Percentiles rank a stretch among this genome's conserved stretches.
These are phyloP conservation scores for Dendrocincla tyrannina DNA, from an alignment of 2,797 vertebrate species.

Conservation along the genomic window DNA sequence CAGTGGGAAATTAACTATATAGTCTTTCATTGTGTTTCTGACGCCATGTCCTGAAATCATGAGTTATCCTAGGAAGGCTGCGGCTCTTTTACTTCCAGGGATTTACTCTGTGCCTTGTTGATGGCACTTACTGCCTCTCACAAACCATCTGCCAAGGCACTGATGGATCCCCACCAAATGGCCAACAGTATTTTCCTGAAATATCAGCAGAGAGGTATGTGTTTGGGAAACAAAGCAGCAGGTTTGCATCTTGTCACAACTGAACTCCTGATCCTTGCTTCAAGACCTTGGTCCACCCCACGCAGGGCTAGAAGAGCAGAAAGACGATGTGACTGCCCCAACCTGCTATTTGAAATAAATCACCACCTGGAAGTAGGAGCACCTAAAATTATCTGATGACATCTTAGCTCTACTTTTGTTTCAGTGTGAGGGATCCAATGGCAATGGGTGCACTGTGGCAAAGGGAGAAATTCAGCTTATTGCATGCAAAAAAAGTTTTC, in stretches of 20 bases:
- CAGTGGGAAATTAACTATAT: neutral
- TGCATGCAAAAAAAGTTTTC: neutral
- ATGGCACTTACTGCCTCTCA: neutral
- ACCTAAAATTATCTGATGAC: neutral
- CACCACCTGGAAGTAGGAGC: neutral
- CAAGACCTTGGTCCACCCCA: neutral
- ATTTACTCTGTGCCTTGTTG: neutral
- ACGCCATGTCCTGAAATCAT: neutral
- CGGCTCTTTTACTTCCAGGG: neutral
- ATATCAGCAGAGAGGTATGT: neutral
- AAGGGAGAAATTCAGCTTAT: neutral
- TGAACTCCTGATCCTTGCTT: neutral
- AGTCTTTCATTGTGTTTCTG: neutral
- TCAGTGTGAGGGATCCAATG: rapidly evolving
- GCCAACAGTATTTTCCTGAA: neutral
- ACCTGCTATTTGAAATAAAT: neutral
- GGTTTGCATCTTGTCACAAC: neutral
- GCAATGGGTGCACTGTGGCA: neutral
- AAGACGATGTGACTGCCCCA: neutral
- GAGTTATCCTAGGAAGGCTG: neutral
- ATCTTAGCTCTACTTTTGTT: neutral
- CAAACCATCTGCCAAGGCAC: neutral
- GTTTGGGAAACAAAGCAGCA: neutral
- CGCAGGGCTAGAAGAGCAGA: neutral
- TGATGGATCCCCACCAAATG: rapidly evolving